Percentiles rank a stretch among this genome's conserved stretches.
Conservation (phyloP, 2,888 invertebrate species). For the Agriopis aurantiaria region DNA sequence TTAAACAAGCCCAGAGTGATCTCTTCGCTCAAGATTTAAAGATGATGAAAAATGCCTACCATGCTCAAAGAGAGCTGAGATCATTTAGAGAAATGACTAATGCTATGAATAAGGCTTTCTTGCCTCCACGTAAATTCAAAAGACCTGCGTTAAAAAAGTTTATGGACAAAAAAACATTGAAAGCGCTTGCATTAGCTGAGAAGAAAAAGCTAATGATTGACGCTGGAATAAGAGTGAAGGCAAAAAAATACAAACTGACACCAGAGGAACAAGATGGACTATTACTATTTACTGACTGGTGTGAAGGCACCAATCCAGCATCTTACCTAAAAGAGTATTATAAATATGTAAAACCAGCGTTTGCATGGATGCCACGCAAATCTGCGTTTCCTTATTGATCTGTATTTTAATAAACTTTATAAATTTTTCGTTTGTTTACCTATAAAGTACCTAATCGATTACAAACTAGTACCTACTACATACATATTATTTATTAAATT, state of each 20-base stretch:
- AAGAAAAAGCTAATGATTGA: conserved; percentile 54
- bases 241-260: conserved; percentile 66
- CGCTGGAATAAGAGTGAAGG: conserved; percentile 55
- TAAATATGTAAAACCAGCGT: conserved; percentile 67
- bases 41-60: conserved; percentile 76
- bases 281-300: conserved; percentile 77
- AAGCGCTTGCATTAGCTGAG: conserved; percentile 59
- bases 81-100: conserved; percentile 79
- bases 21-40: conserved; percentile 78
- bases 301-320: conserved; percentile 73
- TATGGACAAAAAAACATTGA: conserved; percentile 71
- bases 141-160: conserved; percentile 67
- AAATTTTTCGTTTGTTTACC: not conserved
- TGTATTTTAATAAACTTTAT: conserved; percentile 2
- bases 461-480: not conserved
- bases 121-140: conserved; percentile 67
- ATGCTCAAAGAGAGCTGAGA: conserved; percentile 74
- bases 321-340: conserved; percentile 72
- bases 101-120: conserved; percentile 80
- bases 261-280: conserved; percentile 72
- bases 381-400: conserved; percentile 36
- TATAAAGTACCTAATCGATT: not conserved
- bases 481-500: not conserved
- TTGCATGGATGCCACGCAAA: conserved; percentile 60
- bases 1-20: conserved; percentile 75